A percentile compares a stretch with the other conserved stretches of the same genome.
phyloP scores from a whole-genome alignment of 2,888 invertebrate genomes.

The Zele albiditarsus region DNA sequence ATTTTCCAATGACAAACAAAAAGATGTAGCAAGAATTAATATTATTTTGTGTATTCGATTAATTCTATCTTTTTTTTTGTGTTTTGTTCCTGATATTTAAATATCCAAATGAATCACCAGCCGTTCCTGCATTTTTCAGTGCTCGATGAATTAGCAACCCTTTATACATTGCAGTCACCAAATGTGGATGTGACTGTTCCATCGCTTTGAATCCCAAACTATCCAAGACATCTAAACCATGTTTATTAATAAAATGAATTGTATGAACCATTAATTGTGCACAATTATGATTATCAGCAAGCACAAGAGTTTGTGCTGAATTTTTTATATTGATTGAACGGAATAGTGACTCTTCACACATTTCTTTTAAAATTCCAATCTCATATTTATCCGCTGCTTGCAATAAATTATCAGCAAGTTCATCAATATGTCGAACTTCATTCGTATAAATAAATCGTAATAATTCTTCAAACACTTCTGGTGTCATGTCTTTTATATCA shows the following conservation, averaged over 20 bases:
- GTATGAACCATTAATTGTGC: neutral
- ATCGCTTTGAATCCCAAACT: neutral
- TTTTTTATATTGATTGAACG: neutral
- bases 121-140: too few relatives aligned
- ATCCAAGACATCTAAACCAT: neutral
- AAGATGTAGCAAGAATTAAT: too few relatives aligned
- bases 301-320: neutral
- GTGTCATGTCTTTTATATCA: neutral
- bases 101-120: too few relatives aligned
- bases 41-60: too few relatives aligned
- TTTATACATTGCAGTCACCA: neutral
- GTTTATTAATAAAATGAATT: neutral
- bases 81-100: too few relatives aligned
- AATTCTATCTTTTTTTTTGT: too few relatives aligned
- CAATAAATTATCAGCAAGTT: conserved; percentile 2
- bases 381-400: conserved; percentile 21
- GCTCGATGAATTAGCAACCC: neutral
- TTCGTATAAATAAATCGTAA: conserved; percentile 30
- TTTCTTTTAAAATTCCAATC: neutral
- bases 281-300: conserved; percentile 10
- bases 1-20: too few relatives aligned
- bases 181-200: conserved; percentile 4
- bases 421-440: conserved; percentile 11
- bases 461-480: conserved; percentile 4
- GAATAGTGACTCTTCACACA: conserved; percentile 22